These are phyloP conservation scores for Aphodius granarius DNA, from an alignment of 2,888 invertebrate species.

Conservation along the genomic window DNA sequence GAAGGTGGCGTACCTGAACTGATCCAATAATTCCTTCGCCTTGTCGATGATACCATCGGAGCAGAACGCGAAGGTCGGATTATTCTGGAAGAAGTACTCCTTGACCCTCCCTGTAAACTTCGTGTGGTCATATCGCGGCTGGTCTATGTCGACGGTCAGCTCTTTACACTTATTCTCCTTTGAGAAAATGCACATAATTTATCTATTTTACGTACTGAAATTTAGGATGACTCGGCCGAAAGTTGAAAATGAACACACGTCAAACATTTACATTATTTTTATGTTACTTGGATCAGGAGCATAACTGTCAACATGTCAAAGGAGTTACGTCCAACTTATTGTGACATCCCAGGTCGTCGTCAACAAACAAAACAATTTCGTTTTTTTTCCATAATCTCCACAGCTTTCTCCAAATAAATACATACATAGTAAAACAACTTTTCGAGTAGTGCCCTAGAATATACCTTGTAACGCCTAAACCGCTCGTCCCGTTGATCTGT, in stretches of 20 bases:
- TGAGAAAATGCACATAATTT: conserved; percentile 9
- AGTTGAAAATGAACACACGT: background rate
- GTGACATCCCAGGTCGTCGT: background rate
- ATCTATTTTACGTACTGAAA: background rate
- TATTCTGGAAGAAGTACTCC: conserved; percentile 91
- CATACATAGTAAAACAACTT: no score
- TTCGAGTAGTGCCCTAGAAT: no score
- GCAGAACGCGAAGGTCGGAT: conserved; percentile 88
- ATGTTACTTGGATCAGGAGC: background rate
- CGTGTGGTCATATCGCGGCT: conserved; percentile 89
- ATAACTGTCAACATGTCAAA: background rate
- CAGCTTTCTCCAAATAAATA: no score
- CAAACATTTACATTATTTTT: background rate
- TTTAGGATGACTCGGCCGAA: background rate
- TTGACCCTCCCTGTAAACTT: conserved; percentile 87
- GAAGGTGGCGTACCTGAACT: conserved; percentile 72
- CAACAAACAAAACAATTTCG: no score
- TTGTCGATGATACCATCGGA: conserved; percentile 70
- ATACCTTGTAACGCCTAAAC: no score
- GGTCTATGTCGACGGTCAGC: conserved; percentile 66
- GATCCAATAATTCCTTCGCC: conserved; percentile 74
- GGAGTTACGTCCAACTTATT: background rate
- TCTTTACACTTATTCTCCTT: background rate
- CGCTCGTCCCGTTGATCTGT: no score
- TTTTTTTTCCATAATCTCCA: background rate